Percentiles rank a stretch among this genome's conserved stretches.
These are phyloP conservation scores for Harpegnathos saltator DNA, from an alignment of 1,140 invertebrate genomes.

Conservation along the genomic window DNA sequence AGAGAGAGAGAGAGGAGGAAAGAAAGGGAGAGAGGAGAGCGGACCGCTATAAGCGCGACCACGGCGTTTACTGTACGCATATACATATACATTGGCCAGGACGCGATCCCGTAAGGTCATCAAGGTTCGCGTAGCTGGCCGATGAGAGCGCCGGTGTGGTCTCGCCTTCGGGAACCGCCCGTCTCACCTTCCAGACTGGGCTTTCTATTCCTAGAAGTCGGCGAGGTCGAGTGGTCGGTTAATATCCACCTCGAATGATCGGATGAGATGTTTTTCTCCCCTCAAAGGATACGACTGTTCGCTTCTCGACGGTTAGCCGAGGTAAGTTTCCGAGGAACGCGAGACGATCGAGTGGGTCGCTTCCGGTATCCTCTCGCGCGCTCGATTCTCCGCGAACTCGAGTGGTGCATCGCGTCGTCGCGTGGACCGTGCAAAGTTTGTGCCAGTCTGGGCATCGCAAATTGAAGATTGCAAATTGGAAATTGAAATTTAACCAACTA, in stretches of 20 bases:
- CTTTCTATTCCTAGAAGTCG: slow-evolving; percentile 31
- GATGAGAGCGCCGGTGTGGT: slow-evolving; percentile 46
- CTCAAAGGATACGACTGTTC: not conserved
- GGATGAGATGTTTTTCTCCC: not conserved
- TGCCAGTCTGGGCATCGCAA: too few species aligned
- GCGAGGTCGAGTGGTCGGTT: slow-evolving; percentile 2
- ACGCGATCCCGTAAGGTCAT: slow-evolving; percentile 55
- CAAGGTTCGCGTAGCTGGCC: slow-evolving; percentile 47
- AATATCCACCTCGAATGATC: not conserved
- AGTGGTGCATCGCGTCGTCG: too few species aligned
- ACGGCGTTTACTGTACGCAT: not conserved
- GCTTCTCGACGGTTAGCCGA: not conserved
- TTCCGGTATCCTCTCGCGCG: too few species aligned
- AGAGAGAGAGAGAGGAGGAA: not conserved
- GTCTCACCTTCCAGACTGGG: slow-evolving; percentile 25
- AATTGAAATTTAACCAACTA: too few species aligned
- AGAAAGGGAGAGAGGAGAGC: slow-evolving; percentile 1
- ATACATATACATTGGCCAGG: slow-evolving; percentile 30
- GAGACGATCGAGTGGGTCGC: too few species aligned
- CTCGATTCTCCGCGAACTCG: too few species aligned
- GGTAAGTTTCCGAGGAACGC: too few species aligned
- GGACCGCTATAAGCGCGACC: slow-evolving; percentile 26
- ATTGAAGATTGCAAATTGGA: too few species aligned
- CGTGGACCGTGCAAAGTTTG: too few species aligned
- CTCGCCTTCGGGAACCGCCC: slow-evolving; percentile 25